A percentile compares a stretch with the other conserved stretches of the same genome.
phyloP scores from a whole-genome alignment of 2,113 vertebrate species.

The Cryptomyrus ogoouensis region DNA sequence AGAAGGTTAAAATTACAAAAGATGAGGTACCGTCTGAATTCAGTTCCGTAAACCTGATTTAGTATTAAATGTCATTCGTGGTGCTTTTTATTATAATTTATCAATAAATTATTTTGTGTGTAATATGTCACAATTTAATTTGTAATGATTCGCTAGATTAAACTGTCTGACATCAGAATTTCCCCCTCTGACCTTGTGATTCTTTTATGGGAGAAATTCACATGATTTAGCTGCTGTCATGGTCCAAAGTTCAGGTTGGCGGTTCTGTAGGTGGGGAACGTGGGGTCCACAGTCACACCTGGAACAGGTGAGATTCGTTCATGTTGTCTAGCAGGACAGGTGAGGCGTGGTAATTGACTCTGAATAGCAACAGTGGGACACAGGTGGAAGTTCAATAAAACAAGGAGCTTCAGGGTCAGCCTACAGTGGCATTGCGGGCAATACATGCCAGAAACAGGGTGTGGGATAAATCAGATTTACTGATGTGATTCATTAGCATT shows the following conservation, averaged over 20 bases:
- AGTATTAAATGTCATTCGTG: background rate
- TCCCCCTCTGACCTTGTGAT: background rate
- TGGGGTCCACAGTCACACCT: background rate
- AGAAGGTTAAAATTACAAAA: background rate
- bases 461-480: background rate
- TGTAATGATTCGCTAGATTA: background rate
- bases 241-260: background rate
- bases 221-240: background rate
- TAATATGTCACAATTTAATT: background rate
- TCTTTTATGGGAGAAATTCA: background rate
- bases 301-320: background rate
- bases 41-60: background rate
- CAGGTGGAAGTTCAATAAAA: background rate
- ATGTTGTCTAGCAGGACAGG: background rate
- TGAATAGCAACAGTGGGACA: background rate
- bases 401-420: background rate
- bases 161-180: background rate
- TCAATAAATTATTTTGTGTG: background rate
- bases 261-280: background rate
- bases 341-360: background rate
- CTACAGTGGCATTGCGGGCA: background rate
- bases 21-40: background rate
- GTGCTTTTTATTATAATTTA: background rate
- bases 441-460: background rate
- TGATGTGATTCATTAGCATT: background rate